Percentiles rank a stretch among this genome's conserved stretches.
phyloP scores from a whole-genome alignment of 2,113 vertebrate species.

The Deroptyus accipitrinus region DNA sequence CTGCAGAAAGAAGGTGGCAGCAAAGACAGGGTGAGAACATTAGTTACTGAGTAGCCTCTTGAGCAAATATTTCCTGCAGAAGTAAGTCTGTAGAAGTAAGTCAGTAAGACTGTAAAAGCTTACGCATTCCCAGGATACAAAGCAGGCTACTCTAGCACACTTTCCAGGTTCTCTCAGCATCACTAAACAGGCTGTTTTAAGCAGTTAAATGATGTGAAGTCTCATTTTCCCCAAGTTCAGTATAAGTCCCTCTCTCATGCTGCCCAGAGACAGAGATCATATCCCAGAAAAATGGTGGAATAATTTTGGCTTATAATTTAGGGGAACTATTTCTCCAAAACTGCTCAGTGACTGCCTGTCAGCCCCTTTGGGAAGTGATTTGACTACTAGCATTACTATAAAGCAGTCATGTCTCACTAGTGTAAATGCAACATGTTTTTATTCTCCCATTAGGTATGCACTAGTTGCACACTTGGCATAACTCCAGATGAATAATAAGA shows the following conservation, averaged over 20 bases:
- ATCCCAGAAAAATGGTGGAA: neutral
- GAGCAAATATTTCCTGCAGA: neutral
- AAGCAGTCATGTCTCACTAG: neutral
- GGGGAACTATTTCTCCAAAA: neutral
- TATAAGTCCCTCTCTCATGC: neutral
- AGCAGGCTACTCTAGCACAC: neutral
- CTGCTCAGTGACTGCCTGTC: neutral
- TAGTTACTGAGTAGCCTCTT: neutral
- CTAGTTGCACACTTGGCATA: neutral
- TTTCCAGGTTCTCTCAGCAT: neutral
- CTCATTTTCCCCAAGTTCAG: neutral
- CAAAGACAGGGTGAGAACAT: neutral
- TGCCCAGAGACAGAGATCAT: neutral
- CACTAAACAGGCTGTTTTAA: neutral
- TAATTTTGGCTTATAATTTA: neutral
- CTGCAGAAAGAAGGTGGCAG: slow-evolving; percentile 67
- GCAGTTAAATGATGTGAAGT: neutral
- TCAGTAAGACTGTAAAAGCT: neutral
- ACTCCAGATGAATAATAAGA: neutral
- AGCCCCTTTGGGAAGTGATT: neutral
- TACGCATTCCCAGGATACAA: neutral
- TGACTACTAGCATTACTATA: neutral
- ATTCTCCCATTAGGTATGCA: neutral
- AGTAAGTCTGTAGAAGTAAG: no score
- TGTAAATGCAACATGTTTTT: neutral